A percentile compares a stretch with the other conserved stretches of the same genome.
Conservation (phyloP, 2,113 vertebrate species). For the Nerophis ophidion region DNA sequence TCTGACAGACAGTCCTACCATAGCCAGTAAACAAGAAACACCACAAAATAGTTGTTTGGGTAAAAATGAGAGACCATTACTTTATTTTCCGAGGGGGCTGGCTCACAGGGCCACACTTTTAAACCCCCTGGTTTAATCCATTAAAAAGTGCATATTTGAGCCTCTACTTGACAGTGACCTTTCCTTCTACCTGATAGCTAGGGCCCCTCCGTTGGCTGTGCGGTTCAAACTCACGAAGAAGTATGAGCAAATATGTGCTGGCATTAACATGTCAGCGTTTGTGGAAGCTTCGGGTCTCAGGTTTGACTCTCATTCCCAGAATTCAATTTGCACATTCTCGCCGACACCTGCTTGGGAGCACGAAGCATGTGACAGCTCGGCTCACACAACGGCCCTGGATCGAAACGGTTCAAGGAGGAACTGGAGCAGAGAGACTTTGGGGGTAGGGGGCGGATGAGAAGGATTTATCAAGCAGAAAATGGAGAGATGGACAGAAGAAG, state of each 20-base stretch:
- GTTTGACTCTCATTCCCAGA: constrained; percentile 32
- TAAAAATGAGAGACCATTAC: too few relatives aligned
- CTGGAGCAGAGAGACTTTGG: constrained; percentile 9
- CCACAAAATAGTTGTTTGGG: too few relatives aligned
- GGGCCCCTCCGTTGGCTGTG: background rate
- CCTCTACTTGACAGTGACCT: background rate
- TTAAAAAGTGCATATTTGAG: too few relatives aligned
- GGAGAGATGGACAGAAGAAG: constrained; percentile 23
- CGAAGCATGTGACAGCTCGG: constrained; percentile 52
- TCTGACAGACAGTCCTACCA: too few relatives aligned
- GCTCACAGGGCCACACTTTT: too few relatives aligned
- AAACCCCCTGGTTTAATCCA: background rate
- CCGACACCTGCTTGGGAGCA: constrained; percentile 46
- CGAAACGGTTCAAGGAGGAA: constrained; percentile 24
- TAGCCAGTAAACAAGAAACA: too few relatives aligned
- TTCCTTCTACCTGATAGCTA: background rate
- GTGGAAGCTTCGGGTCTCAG: constrained; percentile 3
- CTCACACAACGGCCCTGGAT: constrained; percentile 42
- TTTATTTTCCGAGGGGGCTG: too few relatives aligned
- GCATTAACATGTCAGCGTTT: constrained; percentile 20
- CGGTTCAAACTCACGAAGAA: constrained; percentile 27
- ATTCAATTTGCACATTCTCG: constrained; percentile 55
- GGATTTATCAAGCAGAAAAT: constrained; percentile 38
- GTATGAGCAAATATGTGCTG: constrained; percentile 20
- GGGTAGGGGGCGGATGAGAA: constrained; percentile 15